These are phyloP conservation scores for Rachycentron canadum DNA, from an alignment of 2,797 vertebrate species.

Conservation along the genomic window DNA sequence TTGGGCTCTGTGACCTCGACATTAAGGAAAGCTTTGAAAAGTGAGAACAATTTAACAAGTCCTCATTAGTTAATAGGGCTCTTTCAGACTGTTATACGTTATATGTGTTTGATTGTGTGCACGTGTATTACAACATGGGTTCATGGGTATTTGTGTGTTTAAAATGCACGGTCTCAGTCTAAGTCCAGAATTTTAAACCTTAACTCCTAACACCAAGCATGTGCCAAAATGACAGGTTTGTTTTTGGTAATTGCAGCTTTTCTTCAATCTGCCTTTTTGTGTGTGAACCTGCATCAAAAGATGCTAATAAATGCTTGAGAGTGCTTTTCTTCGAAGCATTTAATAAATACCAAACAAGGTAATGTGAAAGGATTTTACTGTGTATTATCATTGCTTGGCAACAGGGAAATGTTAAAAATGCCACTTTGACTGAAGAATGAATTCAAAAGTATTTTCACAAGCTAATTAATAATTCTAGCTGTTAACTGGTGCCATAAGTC, in stretches of 20 bases:
- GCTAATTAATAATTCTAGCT: not conserved
- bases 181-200: constrained; percentile 42
- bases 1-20: not conserved
- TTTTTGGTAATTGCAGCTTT: constrained; percentile 73
- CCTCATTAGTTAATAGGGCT: not conserved
- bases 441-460: not conserved
- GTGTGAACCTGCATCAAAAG: constrained; percentile 29
- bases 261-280: constrained; percentile 54
- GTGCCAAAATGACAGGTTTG: constrained; percentile 82
- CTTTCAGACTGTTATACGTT: no score
- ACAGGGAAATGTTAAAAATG: not conserved
- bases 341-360: not conserved
- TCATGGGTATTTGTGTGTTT: constrained; percentile 17
- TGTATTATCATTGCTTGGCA: not conserved
- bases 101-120: not conserved
- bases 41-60: not conserved
- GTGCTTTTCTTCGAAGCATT: constrained; percentile 1
- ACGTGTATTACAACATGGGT: not conserved
- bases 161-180: constrained; percentile 20
- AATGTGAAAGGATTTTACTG: not conserved
- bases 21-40: not conserved
- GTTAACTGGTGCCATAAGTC: not conserved
- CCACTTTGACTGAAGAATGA: not conserved
- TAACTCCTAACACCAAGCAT: constrained; percentile 53
- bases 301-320: not conserved